A percentile compares a stretch with the other conserved stretches of the same genome.
These are phyloP conservation scores for Gallirallus australis DNA, from an alignment of 2,797 vertebrate species.

Conservation along the genomic window DNA sequence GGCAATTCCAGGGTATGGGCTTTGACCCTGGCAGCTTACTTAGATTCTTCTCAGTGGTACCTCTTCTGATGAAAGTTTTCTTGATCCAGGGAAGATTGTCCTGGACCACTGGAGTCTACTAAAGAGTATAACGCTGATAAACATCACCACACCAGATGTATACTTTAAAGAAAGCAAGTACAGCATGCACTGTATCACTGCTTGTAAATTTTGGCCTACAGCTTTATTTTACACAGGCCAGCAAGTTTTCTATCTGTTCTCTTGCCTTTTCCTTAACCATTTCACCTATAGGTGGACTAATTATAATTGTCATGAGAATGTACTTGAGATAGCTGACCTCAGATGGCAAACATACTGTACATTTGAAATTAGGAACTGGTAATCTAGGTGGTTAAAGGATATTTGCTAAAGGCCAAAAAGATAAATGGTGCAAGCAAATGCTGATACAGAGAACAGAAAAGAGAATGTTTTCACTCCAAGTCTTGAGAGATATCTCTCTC, in stretches of 20 bases:
- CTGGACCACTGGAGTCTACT: neutral
- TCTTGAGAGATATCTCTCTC: neutral
- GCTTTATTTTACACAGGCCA: neutral
- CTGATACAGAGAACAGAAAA: neutral
- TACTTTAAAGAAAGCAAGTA: neutral
- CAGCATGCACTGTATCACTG: neutral
- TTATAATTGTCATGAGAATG: neutral
- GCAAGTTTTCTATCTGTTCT: neutral
- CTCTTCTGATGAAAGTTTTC: neutral
- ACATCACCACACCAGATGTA: neutral
- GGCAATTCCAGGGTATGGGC: neutral
- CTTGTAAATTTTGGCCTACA: neutral
- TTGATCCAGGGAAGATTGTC: neutral
- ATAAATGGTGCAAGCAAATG: neutral
- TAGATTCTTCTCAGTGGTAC: neutral
- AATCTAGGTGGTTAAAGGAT: neutral
- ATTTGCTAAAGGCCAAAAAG: neutral
- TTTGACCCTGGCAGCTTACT: neutral
- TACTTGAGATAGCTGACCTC: neutral
- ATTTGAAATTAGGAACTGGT: neutral
- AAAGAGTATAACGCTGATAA: neutral
- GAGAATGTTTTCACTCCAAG: neutral
- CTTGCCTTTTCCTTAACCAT: neutral
- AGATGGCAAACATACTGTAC: neutral
- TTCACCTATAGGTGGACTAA: neutral